Conservation (phyloP, 2,888 invertebrate species). For the Phragmatobia fuliginosa region DNA sequence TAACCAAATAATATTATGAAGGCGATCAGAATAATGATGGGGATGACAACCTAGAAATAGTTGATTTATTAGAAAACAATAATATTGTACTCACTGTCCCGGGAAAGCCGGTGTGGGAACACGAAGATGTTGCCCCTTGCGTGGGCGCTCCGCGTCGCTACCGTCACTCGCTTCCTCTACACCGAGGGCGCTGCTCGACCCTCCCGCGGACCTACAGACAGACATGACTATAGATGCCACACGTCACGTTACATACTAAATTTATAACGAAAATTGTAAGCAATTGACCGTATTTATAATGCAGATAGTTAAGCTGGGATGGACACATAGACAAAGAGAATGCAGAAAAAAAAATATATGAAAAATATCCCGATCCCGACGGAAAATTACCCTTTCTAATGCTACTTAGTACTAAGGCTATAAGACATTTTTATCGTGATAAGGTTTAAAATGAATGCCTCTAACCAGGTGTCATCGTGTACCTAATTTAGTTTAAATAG, state of each 20-base stretch:
- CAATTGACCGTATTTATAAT: neutral
- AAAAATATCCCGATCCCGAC: neutral
- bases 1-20: too few species aligned
- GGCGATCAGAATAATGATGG: neutral
- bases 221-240: neutral
- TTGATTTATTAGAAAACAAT: neutral
- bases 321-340: neutral
- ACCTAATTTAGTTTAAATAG: too few species aligned
- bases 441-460: too few species aligned
- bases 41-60: too few species aligned
- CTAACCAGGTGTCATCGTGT: too few species aligned
- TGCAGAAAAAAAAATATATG: neutral
- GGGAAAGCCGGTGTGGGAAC: constrained; percentile 77
- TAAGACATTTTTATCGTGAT: too few species aligned
- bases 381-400: neutral
- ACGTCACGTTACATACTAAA: neutral
- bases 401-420: neutral
- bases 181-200: constrained; percentile 73
- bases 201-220: constrained; percentile 61
- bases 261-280: neutral
- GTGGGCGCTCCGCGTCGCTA: constrained; percentile 80
- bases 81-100: constrained; percentile 71
- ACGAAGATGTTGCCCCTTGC: constrained; percentile 72
- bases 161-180: constrained; percentile 81
- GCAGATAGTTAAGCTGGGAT: neutral